Evolutionary conservation across 2,888 invertebrate species (phyloP).

Genomic region (Lamellibrachia satsuma): DNA sequence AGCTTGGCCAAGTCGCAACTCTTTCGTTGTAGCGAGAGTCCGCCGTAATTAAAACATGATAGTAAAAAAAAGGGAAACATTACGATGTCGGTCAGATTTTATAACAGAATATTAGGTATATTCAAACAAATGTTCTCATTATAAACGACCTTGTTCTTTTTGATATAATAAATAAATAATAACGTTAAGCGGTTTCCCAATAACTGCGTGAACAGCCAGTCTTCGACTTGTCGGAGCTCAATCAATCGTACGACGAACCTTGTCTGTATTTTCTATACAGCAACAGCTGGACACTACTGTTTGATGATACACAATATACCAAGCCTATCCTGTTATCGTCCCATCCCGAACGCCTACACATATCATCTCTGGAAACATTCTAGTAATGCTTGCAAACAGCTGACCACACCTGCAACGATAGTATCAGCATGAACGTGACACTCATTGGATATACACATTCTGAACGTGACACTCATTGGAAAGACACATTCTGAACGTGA

Average conservation of each 20-base stretch:
- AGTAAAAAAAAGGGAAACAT: too few species aligned
- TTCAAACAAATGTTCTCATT: too few species aligned
- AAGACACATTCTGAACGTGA: neutral
- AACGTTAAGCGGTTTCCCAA: too few species aligned
- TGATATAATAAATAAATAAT: too few species aligned
- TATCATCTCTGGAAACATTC: neutral
- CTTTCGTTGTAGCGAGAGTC: too few species aligned
- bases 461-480: neutral
- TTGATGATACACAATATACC: neutral
- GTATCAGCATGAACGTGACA: neutral
- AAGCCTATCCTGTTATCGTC: neutral
- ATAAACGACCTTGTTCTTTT: too few species aligned
- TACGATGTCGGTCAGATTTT: too few species aligned
- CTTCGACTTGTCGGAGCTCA: too few species aligned
- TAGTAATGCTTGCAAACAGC: neutral
- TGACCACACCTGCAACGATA: neutral
- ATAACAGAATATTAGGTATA: too few species aligned
- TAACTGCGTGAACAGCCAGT: too few species aligned
- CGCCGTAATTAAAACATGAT: too few species aligned
- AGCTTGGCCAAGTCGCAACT: too few species aligned
- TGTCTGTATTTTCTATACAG: neutral
- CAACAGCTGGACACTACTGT: neutral
- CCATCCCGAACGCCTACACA: neutral
- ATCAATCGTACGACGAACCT: neutral
- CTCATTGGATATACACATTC: neutral